phyloP scores from a whole-genome alignment of 2,113 vertebrate species.

The Eulemur macaco region DNA sequence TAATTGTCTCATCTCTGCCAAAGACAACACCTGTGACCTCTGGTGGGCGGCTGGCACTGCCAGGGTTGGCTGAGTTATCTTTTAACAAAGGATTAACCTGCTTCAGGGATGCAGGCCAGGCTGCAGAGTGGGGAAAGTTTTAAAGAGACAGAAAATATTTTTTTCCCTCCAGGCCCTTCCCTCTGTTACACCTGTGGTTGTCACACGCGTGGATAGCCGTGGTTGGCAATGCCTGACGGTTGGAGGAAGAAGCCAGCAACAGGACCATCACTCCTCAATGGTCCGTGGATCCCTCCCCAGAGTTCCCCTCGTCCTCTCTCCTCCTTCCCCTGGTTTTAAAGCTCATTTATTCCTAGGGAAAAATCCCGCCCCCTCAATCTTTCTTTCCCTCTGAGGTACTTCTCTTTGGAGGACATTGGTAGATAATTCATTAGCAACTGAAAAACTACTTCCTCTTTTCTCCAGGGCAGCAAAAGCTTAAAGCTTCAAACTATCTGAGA shows the following conservation, averaged over 20 bases:
- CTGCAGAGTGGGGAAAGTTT: no score
- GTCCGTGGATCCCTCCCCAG: accelerated
- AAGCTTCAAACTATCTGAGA: background rate
- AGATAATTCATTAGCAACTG: background rate
- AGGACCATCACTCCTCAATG: no score
- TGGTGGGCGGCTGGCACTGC: no score
- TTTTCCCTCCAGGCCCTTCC: no score
- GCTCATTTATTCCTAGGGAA: background rate
- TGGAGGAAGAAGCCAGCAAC: background rate
- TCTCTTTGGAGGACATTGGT: background rate
- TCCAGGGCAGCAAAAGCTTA: background rate
- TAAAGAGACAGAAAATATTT: no score
- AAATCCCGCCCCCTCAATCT: background rate
- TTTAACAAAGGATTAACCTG: no score
- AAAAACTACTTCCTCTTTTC: background rate
- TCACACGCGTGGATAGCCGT: background rate
- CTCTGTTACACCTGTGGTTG: no score
- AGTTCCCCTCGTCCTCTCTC: background rate
- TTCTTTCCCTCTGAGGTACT: background rate
- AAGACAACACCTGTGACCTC: no score
- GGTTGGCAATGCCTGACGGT: background rate
- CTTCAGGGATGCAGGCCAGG: no score
- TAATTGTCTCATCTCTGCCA: no score
- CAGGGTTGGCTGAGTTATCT: no score
- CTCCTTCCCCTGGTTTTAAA: background rate